Conservation (phyloP, 1,140 invertebrate genomes). For the Lamellibrachia luymesi region DNA sequence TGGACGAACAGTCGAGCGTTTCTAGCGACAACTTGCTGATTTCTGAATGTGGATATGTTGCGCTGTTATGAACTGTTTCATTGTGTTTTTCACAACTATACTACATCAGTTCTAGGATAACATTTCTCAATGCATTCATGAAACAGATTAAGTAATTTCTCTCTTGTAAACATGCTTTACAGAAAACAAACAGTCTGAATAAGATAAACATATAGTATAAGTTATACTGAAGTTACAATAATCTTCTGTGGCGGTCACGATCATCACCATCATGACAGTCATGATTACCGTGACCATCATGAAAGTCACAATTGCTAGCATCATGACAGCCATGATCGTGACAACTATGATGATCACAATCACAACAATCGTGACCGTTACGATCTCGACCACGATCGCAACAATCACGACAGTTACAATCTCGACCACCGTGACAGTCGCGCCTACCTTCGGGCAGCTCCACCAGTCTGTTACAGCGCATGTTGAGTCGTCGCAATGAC, state of each 20-base stretch:
- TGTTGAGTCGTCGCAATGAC: slow-evolving; percentile 72
- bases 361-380: background rate
- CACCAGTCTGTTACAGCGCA: slow-evolving; percentile 81
- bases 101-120: no score
- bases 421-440: background rate
- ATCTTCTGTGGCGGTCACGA: background rate
- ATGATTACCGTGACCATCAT: background rate
- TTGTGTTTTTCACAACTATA: no score
- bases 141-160: no score
- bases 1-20: slow-evolving; percentile 82
- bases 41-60: background rate
- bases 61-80: background rate
- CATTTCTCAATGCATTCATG: no score
- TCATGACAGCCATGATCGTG: no score
- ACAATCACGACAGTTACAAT: background rate
- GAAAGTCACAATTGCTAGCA: background rate
- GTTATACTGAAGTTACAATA: background rate
- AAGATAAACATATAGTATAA: no score
- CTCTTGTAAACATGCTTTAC: no score
- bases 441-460: slow-evolving; percentile 66
- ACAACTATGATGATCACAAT: background rate
- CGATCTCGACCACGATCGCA: background rate
- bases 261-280: background rate
- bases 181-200: no score
- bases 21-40: slow-evolving; percentile 60